Percentiles rank a stretch among this genome's conserved stretches.
Evolutionary conservation across 2,113 vertebrate species (phyloP).

Genomic region (Tragelaphus strepsiceros): DNA sequence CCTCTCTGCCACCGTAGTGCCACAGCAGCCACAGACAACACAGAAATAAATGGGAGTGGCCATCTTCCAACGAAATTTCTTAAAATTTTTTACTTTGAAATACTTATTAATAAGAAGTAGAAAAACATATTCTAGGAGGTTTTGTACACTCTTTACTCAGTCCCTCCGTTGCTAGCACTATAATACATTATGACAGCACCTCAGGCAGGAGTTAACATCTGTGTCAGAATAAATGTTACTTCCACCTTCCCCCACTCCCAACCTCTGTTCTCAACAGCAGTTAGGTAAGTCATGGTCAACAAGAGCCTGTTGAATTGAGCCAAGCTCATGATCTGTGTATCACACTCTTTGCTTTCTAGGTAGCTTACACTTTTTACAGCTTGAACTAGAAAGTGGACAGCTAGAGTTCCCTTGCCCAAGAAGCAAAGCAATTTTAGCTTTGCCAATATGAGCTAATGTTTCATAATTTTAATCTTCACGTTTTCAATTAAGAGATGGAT

Average conservation of each 20-base stretch:
- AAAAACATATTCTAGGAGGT: not conserved
- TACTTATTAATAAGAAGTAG: not conserved
- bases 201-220: not conserved
- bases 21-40: not conserved
- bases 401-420: slow-evolving; percentile 49
- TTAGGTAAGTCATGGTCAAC: not conserved
- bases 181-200: not conserved
- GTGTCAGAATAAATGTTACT: not conserved
- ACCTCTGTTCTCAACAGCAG: not conserved
- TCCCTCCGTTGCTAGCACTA: not conserved
- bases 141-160: not conserved
- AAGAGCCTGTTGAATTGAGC: not conserved
- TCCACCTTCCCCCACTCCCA: not conserved
- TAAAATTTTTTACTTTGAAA: not conserved
- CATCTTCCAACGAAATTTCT: not conserved
- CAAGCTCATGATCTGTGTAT: not conserved
- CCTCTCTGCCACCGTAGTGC: not conserved
- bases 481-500: slow-evolving; percentile 73
- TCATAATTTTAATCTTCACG: slow-evolving; percentile 67
- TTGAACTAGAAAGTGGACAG: slow-evolving; percentile 40
- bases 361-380: not conserved
- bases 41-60: not conserved
- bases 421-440: slow-evolving; percentile 56
- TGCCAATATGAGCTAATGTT: slow-evolving; percentile 26
- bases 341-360: not conserved